phyloP scores from a whole-genome alignment of 2,888 invertebrate species.

The Drosophila buzzatii region DNA sequence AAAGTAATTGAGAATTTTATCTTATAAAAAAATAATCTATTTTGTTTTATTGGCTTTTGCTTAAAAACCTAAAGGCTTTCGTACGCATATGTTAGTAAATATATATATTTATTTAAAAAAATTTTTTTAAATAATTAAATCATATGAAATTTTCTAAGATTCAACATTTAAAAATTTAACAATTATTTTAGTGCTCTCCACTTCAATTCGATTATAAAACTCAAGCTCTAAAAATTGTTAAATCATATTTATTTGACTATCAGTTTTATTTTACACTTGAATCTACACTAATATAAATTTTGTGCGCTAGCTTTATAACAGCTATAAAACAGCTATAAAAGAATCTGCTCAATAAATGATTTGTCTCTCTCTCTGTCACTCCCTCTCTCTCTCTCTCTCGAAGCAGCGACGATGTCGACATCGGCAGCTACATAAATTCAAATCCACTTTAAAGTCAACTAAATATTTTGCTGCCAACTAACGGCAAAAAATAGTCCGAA shows the following conservation, averaged over 20 bases:
- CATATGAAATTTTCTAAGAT: no score
- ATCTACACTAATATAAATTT: neutral
- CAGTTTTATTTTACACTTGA: neutral
- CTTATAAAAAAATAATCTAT: no score
- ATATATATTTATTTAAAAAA: no score
- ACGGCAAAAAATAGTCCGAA: slow-evolving; percentile 10
- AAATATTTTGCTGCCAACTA: slow-evolving; percentile 32
- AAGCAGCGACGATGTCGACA: neutral
- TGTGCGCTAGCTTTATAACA: neutral
- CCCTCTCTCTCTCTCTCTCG: neutral
- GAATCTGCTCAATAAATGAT: slow-evolving; percentile 2
- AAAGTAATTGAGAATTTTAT: no score
- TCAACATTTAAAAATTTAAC: neutral
- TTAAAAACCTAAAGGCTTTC: no score
- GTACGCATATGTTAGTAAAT: no score
- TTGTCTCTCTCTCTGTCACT: neutral
- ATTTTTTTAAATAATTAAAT: neutral
- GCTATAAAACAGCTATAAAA: slow-evolving; percentile 8
- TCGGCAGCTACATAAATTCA: slow-evolving; percentile 14
- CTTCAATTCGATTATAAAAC: neutral
- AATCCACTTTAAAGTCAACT: slow-evolving; percentile 13
- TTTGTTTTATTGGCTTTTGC: no score
- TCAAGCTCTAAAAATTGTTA: neutral
- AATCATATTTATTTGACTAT: slow-evolving; percentile 1
- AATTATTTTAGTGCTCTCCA: neutral